Evolutionary conservation across 1,140 invertebrate genomes (phyloP).

Genomic region (Patella vulgata): DNA sequence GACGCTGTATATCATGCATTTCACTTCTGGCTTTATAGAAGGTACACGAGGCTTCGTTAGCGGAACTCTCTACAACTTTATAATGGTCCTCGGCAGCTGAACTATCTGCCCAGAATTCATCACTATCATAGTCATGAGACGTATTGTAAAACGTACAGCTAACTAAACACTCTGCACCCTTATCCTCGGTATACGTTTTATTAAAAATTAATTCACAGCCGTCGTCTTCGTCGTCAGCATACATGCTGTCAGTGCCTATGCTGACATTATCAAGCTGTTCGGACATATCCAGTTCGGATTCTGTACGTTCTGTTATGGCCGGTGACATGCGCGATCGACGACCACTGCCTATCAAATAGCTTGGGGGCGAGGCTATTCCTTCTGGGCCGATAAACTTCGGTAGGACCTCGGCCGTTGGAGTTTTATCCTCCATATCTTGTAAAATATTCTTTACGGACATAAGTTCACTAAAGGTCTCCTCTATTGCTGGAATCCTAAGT

Average conservation of each 20-base stretch:
- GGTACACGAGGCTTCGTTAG: conserved; percentile 39
- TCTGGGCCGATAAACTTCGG: conserved; percentile 15
- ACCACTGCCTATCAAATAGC: conserved; percentile 16
- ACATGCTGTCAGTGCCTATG: conserved; percentile 44
- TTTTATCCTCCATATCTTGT: conserved; percentile 34
- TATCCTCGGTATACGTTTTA: conserved; percentile 40
- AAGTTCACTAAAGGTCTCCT: conserved; percentile 37
- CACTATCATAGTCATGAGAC: conserved; percentile 29
- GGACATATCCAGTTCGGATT: conserved; percentile 54
- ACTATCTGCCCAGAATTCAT: conserved; percentile 38
- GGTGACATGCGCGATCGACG: conserved; percentile 34
- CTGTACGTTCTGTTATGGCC: conserved; percentile 40
- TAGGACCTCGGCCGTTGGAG: conserved; percentile 23
- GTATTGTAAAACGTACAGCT: conserved; percentile 51
- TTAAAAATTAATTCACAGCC: conserved; percentile 42
- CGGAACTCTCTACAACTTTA: conserved; percentile 35
- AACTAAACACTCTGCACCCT: conserved; percentile 37
- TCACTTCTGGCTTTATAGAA: conserved; percentile 51
- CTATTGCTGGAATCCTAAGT: conserved; percentile 25
- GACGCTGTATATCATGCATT: conserved; percentile 56
- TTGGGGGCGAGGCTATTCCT: conserved; percentile 1
- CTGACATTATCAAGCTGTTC: conserved; percentile 44
- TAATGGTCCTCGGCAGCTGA: conserved; percentile 38
- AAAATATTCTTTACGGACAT: conserved; percentile 35
- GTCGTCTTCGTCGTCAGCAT: conserved; percentile 55